phyloP scores from a whole-genome alignment of 1,140 invertebrate species.

The Babylonia areolata region DNA sequence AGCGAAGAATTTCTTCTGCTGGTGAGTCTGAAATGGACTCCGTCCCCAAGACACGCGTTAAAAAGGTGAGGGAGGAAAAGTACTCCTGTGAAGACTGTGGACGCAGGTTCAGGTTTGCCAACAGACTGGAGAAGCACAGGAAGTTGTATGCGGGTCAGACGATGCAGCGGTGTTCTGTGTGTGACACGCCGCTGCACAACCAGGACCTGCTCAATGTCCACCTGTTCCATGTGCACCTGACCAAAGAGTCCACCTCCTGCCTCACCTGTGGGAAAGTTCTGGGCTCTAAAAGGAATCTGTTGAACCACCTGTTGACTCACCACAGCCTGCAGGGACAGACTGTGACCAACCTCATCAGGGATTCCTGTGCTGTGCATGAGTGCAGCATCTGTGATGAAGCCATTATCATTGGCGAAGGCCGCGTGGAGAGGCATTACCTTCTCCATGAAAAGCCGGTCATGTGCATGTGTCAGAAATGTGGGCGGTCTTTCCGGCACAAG shows the following conservation, averaged over 20 bases:
- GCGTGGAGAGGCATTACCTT: constrained; percentile 14
- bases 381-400: constrained; percentile 7
- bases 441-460: not conserved
- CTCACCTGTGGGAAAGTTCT: not conserved
- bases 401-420: not conserved
- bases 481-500: constrained; percentile 4
- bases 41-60: not conserved
- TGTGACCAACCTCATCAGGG: constrained; percentile 13
- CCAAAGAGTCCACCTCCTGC: not conserved
- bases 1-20: not conserved
- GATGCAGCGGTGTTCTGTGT: not conserved
- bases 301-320: constrained; percentile 3
- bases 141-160: not conserved
- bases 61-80: not conserved
- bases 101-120: not conserved
- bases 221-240: not conserved
- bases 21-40: not conserved
- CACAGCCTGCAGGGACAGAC: not conserved
- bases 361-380: constrained; percentile 1
- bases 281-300: not conserved
- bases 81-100: not conserved
- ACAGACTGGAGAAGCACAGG: not conserved
- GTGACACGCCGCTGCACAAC: not conserved
- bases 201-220: constrained; percentile 16
- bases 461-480: not conserved